Evolutionary conservation across 2,888 invertebrate species (phyloP), one percentile per base, ranked within the genome.

Genomic region (Ornithoptera alexandrae): DNA sequence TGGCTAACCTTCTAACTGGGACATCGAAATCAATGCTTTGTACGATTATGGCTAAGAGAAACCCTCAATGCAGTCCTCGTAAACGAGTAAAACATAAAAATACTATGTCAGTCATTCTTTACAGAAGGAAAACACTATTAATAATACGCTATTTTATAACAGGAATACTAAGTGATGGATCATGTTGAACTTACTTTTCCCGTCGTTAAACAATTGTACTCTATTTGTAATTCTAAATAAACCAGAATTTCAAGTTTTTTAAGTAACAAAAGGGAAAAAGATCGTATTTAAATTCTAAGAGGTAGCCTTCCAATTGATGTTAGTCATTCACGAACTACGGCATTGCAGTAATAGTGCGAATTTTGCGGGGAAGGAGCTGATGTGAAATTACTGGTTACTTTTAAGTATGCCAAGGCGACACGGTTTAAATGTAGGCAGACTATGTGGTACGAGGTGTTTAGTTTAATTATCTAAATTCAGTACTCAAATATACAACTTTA

Each of bases 371-470:
- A 62, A 61, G 65, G 30, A 62, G 58, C 70, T 67, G 70, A 70
- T 66, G 66, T 70, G 66, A 70, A 70, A 63, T 70, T 67, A 39
- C 65, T 62, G 58, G 65, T 69, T 66, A 46, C 65, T 60, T 17
- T 59, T 24, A 77, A 76, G 70, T 77, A 71, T 79, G 79, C 76
- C 79, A 79, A 79, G 79, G 79, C 67, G 68, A 73, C 69, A 30
- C 65, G 20, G 59, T 30, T 64, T 66, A 46, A 65, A 65, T 62
- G 62, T 65, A 58, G 65, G 65, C 69, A 70, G 58, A 22, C 57
- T 65, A 62, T 42, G 22, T 68, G 24, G 59, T 42, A 61, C 60
- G 18, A 61, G 64, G 61, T 69, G 57, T 69, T 65, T 57, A 64
- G 68, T 64, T 68, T 60, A 68, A 64, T 36, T 64, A 50, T 69